phyloP scores from a whole-genome alignment of 1,140 invertebrate genomes.

The Pseudomyrmex cubaensis region DNA sequence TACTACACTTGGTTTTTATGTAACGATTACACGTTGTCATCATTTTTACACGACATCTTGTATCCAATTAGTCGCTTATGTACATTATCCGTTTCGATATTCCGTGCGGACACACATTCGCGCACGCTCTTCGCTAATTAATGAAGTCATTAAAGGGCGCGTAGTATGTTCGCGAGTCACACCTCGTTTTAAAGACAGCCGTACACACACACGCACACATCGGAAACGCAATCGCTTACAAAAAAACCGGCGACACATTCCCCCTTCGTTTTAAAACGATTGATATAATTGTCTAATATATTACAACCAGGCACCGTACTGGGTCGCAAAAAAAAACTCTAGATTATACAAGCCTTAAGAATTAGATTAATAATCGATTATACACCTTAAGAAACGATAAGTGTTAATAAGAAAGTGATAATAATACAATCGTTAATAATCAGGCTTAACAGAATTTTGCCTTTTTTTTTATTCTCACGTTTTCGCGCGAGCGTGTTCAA shows the following conservation, averaged over 20 bases:
- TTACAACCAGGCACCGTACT: slow-evolving; percentile 75
- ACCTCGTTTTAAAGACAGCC: not conserved
- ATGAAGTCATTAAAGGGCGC: not conserved
- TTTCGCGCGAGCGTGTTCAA: not conserved
- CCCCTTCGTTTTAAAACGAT: slow-evolving; percentile 20
- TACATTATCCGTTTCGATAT: slow-evolving; percentile 12
- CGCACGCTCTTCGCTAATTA: not conserved
- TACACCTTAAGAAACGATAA: slow-evolving; percentile 77
- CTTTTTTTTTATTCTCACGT: not conserved
- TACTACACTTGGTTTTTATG: not conserved
- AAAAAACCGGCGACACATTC: not conserved
- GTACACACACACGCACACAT: not conserved
- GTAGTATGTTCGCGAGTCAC: not conserved
- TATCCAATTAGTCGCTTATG: slow-evolving; percentile 22
- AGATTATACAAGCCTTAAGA: slow-evolving; percentile 77
- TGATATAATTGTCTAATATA: slow-evolving; percentile 69
- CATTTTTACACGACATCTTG: not conserved
- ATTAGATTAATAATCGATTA: slow-evolving; percentile 78
- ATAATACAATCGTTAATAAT: slow-evolving; percentile 65
- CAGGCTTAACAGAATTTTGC: slow-evolving; percentile 61
- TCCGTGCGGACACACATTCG: slow-evolving; percentile 7
- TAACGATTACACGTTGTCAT: not conserved
- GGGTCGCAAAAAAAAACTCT: slow-evolving; percentile 66
- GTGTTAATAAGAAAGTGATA: slow-evolving; percentile 63
- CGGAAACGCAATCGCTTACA: slow-evolving; percentile 5